A percentile compares a stretch with the other conserved stretches of the same genome.
Evolutionary conservation across 2,888 invertebrate genomes (phyloP).

Genomic region (Escarpia spicata): DNA sequence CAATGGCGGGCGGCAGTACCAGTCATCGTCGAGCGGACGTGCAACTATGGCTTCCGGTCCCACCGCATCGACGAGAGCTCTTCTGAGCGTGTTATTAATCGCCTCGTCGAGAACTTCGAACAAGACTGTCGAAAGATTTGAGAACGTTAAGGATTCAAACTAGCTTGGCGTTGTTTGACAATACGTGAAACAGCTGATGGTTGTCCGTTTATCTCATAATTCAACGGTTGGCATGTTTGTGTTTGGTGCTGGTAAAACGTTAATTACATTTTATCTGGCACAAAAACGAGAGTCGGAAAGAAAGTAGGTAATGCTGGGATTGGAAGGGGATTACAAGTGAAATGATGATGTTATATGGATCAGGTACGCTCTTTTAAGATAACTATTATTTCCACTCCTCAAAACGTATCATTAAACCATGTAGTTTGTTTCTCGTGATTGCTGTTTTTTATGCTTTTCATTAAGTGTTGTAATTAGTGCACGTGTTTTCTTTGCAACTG

Average conservation of each 20-base stretch:
- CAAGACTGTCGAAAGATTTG: conserved; percentile 1
- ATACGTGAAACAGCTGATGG: neutral
- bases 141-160: neutral
- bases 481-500: too few species aligned
- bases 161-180: neutral
- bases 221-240: neutral
- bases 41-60: neutral
- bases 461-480: too few species aligned
- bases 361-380: neutral
- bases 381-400: too few species aligned
- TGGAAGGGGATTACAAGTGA: neutral
- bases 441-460: too few species aligned
- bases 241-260: too few species aligned
- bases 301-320: neutral
- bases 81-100: neutral
- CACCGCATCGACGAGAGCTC: neutral
- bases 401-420: too few species aligned
- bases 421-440: too few species aligned
- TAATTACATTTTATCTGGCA: neutral
- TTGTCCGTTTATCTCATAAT: neutral
- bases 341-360: neutral
- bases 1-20: neutral
- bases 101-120: neutral
- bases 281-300: neutral
- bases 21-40: neutral